phyloP scores from a whole-genome alignment of 2,888 invertebrate genomes.

The Julus scanicus region DNA sequence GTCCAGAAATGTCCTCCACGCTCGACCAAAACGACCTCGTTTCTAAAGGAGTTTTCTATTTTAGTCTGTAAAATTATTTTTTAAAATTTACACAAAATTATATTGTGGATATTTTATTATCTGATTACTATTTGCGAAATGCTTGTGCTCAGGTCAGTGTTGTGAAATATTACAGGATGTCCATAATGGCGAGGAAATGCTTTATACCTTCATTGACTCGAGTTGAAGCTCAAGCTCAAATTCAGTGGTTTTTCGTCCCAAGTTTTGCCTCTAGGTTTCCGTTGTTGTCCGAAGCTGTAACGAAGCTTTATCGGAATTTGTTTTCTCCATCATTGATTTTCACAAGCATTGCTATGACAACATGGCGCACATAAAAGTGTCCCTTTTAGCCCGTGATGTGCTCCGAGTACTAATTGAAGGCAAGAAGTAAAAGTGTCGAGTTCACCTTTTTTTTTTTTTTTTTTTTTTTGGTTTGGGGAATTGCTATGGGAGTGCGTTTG shows the following conservation, averaged over 20 bases:
- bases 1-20: neutral
- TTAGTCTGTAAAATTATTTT: neutral
- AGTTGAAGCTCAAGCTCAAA: neutral
- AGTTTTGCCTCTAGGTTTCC: neutral
- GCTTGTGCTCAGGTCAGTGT: too few relatives aligned
- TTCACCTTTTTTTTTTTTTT: neutral
- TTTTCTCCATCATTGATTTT: conserved; percentile 45
- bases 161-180: too few relatives aligned
- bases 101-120: too few relatives aligned
- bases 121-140: too few relatives aligned
- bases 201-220: neutral
- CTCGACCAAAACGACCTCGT: conserved; percentile 5
- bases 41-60: neutral
- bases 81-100: too few relatives aligned
- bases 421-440: conserved; percentile 39
- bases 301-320: conserved; percentile 41
- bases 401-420: conserved; percentile 39
- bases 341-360: conserved; percentile 34
- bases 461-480: conserved; percentile 13
- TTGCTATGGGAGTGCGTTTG: neutral
- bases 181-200: too few relatives aligned
- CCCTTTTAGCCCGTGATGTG: conserved; percentile 10
- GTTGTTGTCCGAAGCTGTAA: conserved; percentile 29
- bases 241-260: neutral
- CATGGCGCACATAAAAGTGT: neutral